Base-by-base conservation (phyloP, 1,140 invertebrate species). In the Scaptomyza montana region DNA sequence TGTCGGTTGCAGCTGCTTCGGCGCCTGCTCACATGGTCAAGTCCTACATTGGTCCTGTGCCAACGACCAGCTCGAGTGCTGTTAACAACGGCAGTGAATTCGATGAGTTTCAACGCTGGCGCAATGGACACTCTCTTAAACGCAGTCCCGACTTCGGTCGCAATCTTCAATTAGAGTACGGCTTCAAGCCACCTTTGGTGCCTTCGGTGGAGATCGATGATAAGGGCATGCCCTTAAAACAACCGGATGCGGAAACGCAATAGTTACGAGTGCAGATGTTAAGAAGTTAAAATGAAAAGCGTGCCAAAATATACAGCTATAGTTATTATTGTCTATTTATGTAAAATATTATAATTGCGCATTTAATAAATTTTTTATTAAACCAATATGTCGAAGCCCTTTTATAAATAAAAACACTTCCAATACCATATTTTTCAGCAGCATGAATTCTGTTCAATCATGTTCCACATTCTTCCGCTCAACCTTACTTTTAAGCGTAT, bases 121-220 rank as follows among this genome's bases (percentile, higher is more conserved):
- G 90, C 8, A 91, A 87, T 47, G 90, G 90, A 0, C 90, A 91
- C 51, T 74, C 67, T 3, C 45, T 91, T 3, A 92, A 92, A 49
- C 89, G 91, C 2, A 90, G 93, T 10, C 94, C 93, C 39, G 93
- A 94, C 45, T 93, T 92, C 57, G 94, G 94, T 2, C 94, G 94
- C 69, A 95, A 94, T 67, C 93, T 96, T 0, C 95, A 95, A 70
- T 93, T 96, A 78, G 96, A 97, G 69, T 97, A 97, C 78, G 96
- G 95, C 0, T 97, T 97, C 68, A 96, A 96, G 77, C 96, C 96
- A 8, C 96, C 96, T 0, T 90, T 97, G 77, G 93, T 96, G 56
- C 96, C 96, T 2, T 97, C 96, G 0, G 93, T 95, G n/a, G 95
- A 96, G 84, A 95, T 96, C 25, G 95, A 96, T 77, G 95, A 96